Conservation (phyloP, 2,888 invertebrate genomes). For the Dysmachus trigonus region DNA sequence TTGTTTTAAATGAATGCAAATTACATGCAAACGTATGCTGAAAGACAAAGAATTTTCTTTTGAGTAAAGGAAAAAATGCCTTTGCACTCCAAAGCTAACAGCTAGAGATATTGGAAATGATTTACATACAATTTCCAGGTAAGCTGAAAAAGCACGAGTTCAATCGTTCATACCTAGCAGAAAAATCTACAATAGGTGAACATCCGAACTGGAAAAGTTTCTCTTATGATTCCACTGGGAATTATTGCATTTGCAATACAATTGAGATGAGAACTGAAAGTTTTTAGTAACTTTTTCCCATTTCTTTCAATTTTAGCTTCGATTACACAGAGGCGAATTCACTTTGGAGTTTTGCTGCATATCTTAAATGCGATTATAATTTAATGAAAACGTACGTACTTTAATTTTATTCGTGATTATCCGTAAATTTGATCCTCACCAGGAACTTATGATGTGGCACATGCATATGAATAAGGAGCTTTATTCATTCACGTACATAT, state of each 20-base stretch:
- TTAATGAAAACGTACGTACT: background rate
- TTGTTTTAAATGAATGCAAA: background rate
- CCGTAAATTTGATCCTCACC: background rate
- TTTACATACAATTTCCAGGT: conserved; percentile 11
- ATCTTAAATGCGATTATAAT: background rate
- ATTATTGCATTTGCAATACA: background rate
- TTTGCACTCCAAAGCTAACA: background rate
- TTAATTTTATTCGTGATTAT: background rate
- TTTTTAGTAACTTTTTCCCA: background rate
- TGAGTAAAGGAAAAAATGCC: background rate
- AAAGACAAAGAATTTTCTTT: background rate
- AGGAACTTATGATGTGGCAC: background rate
- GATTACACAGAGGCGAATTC: background rate
- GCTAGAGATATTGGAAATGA: background rate
- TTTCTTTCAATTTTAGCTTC: background rate
- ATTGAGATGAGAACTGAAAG: conserved; percentile 7
- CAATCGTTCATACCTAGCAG: background rate
- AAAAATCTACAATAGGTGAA: conserved; percentile 8
- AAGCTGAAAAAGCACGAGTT: background rate
- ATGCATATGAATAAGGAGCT: background rate
- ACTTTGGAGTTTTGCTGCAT: background rate
- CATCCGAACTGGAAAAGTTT: background rate
- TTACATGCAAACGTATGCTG: background rate
- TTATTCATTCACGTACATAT: background rate
- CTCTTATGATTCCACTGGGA: background rate